phyloP scores from a whole-genome alignment of 2,888 invertebrate species.

The Siphlonurus alternatus region DNA sequence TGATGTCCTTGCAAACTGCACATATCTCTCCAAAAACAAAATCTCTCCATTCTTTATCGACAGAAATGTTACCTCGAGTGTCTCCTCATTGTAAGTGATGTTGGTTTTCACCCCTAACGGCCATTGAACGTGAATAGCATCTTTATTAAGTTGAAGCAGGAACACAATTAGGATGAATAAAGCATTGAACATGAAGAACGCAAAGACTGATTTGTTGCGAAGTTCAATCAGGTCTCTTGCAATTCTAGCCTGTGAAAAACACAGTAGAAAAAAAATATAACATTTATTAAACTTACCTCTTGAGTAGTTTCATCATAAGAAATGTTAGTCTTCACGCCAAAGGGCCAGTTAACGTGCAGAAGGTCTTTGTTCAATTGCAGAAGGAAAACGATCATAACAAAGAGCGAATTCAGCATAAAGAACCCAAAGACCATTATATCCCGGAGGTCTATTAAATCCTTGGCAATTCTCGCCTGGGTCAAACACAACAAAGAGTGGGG shows the following conservation, averaged over 20 bases:
- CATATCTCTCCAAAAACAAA: neutral
- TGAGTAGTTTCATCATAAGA: constrained; percentile 78
- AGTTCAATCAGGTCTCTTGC: constrained; percentile 83
- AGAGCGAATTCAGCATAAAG: constrained; percentile 97
- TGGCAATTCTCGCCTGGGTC: constrained; percentile 68
- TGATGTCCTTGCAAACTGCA: no score
- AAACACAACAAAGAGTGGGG: constrained; percentile 23
- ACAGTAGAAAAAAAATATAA: neutral
- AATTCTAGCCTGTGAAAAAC: constrained; percentile 61
- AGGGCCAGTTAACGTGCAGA: constrained; percentile 91
- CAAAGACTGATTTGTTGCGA: constrained; percentile 92
- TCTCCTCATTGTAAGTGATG: constrained; percentile 84
- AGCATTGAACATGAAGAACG: constrained; percentile 99
- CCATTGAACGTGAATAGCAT: constrained; percentile 95
- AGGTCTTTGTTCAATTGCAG: constrained; percentile 96
- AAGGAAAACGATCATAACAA: constrained; percentile 96
- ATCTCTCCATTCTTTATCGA: no score
- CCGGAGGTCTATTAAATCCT: constrained; percentile 83
- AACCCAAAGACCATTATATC: constrained; percentile 92
- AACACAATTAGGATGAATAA: constrained; percentile 97
- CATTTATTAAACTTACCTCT: constrained; percentile 51
- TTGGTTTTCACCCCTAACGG: constrained; percentile 90
- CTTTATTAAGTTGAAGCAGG: constrained; percentile 97
- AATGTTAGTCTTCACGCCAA: constrained; percentile 86
- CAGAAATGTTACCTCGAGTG: constrained; percentile 69